Evolutionary conservation across 2,888 invertebrate species (phyloP).

Genomic region (Oligia latruncula): DNA sequence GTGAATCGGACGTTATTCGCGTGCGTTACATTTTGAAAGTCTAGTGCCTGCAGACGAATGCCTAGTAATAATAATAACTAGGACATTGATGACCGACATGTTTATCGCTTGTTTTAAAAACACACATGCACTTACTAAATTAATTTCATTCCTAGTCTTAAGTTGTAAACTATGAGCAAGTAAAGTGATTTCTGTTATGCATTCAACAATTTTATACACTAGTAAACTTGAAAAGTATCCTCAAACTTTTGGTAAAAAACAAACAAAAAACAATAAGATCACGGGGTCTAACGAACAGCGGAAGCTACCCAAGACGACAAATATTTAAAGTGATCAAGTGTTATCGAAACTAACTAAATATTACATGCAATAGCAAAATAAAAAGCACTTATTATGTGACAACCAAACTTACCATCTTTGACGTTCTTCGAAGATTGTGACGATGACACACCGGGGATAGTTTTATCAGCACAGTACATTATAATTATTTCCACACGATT

Average conservation of each 20-base stretch:
- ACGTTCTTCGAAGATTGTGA: slow-evolving; percentile 93
- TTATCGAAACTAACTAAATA: slow-evolving; percentile 8
- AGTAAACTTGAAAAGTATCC: slow-evolving; percentile 65
- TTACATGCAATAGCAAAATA: slow-evolving; percentile 54
- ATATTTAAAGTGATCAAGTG: slow-evolving; percentile 9
- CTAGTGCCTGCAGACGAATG: slow-evolving; percentile 49
- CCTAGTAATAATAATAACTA: slow-evolving; percentile 48
- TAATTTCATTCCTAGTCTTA: not conserved
- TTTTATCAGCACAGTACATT: slow-evolving; percentile 94
- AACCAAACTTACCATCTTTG: slow-evolving; percentile 93
- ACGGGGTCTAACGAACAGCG: not conserved
- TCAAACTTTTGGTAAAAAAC: slow-evolving; percentile 62
- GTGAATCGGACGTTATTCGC: slow-evolving; percentile 65
- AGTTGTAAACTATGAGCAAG: not conserved
- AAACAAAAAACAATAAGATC: slow-evolving; percentile 22
- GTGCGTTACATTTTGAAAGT: slow-evolving; percentile 70
- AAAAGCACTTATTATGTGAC: slow-evolving; percentile 60
- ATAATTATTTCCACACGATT: slow-evolving; percentile 78
- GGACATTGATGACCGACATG: slow-evolving; percentile 43
- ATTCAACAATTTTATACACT: slow-evolving; percentile 38
- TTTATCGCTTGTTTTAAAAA: slow-evolving; percentile 10
- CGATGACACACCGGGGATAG: slow-evolving; percentile 93
- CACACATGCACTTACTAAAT: not conserved
- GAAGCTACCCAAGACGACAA: not conserved
- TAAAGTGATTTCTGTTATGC: not conserved